A percentile compares a stretch with the other conserved stretches of the same genome.
Evolutionary conservation across 2,888 invertebrate species (phyloP).

Genomic region (Eupelmus urozonus): DNA sequence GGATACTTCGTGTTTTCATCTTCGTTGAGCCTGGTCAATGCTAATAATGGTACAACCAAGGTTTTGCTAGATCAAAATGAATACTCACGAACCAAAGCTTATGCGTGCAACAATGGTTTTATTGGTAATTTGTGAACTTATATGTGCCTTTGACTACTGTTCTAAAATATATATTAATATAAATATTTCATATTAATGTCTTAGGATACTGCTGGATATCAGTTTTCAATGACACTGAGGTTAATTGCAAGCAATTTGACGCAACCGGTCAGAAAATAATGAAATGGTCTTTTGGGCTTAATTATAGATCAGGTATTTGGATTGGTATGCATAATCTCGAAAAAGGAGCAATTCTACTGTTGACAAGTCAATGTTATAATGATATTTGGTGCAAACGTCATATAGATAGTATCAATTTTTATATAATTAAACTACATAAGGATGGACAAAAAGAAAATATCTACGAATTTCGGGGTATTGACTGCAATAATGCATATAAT

Average conservation of each 20-base stretch:
- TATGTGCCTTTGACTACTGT: too few species aligned
- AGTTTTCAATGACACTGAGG: too few species aligned
- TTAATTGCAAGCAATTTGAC: too few species aligned
- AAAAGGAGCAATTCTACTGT: background rate
- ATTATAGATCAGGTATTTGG: conserved; percentile 17
- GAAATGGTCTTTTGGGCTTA: too few species aligned
- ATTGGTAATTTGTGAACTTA: too few species aligned
- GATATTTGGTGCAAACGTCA: conserved; percentile 2
- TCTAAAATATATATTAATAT: too few species aligned
- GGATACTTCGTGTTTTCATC: conserved; percentile 27
- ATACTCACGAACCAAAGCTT: background rate
- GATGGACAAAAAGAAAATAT: background rate
- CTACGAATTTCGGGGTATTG: conserved; percentile 1
- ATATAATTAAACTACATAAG: background rate
- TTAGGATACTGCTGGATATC: too few species aligned
- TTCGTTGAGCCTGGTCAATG: conserved; percentile 18
- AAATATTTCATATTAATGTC: too few species aligned
- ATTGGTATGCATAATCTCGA: conserved; percentile 23
- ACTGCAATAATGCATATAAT: conserved; percentile 17
- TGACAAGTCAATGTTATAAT: conserved; percentile 20
- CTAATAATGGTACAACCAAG: conserved; percentile 11
- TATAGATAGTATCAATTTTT: background rate
- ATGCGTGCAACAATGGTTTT: conserved; percentile 23
- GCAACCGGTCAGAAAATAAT: too few species aligned
- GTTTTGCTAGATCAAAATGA: conserved; percentile 22